Conservation (phyloP, 2,797 vertebrate species). For the Paratrypauchen microcephalus region DNA sequence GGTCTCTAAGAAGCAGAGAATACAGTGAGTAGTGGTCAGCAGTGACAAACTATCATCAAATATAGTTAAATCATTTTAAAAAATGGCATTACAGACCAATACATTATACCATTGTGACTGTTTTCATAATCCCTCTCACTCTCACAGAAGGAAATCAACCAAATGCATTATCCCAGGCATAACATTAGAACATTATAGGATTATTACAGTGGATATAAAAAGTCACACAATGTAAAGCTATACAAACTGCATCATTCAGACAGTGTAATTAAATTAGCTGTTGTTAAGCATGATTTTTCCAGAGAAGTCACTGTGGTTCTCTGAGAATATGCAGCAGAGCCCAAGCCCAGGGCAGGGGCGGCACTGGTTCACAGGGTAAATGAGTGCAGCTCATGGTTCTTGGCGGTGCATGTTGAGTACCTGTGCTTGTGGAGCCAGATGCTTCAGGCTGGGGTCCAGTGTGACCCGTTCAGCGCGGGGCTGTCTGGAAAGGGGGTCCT, state of each 20-base stretch:
- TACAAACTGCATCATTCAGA: slow-evolving; percentile 65
- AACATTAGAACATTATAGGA: slow-evolving; percentile 60
- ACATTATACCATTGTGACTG: slow-evolving; percentile 18
- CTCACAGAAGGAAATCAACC: slow-evolving; percentile 54
- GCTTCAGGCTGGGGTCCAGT: slow-evolving; percentile 76
- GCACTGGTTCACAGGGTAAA: slow-evolving; percentile 58
- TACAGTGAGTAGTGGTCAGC: slow-evolving; percentile 29
- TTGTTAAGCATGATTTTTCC: slow-evolving; percentile 75
- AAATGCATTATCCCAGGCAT: slow-evolving; percentile 59
- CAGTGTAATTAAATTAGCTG: slow-evolving; percentile 63
- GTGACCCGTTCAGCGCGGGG: slow-evolving; percentile 69
- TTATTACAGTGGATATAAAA: slow-evolving; percentile 26
- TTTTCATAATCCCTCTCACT: slow-evolving; percentile 60
- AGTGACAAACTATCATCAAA: slow-evolving; percentile 3
- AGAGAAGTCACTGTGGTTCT: slow-evolving; percentile 53
- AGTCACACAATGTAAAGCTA: slow-evolving; percentile 53
- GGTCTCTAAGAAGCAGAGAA: slow-evolving; percentile 64
- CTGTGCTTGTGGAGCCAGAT: slow-evolving; percentile 78
- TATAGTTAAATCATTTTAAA: background rate
- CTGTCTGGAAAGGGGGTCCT: slow-evolving; percentile 82
- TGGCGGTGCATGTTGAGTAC: slow-evolving; percentile 65
- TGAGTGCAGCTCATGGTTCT: slow-evolving; percentile 53
- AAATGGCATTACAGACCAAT: background rate
- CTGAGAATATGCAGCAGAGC: slow-evolving; percentile 49
- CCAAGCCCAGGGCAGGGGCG: slow-evolving; percentile 42